phyloP scores from a whole-genome alignment of 2,113 vertebrate genomes.

The Cololabis saira region DNA sequence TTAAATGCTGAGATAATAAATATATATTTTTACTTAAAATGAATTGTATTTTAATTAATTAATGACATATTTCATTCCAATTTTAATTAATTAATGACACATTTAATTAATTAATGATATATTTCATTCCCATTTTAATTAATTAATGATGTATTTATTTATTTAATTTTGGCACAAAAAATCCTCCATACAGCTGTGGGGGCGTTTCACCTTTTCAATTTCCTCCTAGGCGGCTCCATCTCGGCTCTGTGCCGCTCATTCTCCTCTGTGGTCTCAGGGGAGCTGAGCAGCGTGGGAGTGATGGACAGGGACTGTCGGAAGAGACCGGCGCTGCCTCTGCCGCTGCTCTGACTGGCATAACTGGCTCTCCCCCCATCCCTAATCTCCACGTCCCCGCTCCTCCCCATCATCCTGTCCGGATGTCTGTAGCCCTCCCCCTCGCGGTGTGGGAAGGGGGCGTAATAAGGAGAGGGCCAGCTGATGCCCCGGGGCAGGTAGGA shows the following conservation, averaged over 20 bases:
- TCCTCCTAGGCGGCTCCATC: slow-evolving; percentile 63
- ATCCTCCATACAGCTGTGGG: too few species aligned
- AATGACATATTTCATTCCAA: too few species aligned
- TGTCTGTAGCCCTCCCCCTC: slow-evolving; percentile 66
- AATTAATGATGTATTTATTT: too few species aligned
- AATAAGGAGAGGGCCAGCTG: slow-evolving; percentile 82
- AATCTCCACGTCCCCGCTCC: slow-evolving; percentile 62
- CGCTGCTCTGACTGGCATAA: slow-evolving; percentile 85
- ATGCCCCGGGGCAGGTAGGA: slow-evolving; percentile 79
- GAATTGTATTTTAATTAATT: too few species aligned
- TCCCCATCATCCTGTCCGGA: slow-evolving; percentile 56
- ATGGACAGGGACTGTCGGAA: slow-evolving; percentile 80
- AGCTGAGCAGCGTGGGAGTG: slow-evolving; percentile 83
- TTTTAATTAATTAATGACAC: too few species aligned
- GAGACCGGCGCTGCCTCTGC: slow-evolving; percentile 80
- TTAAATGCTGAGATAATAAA: too few species aligned
- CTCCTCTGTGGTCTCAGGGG: slow-evolving; percentile 84
- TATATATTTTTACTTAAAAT: too few species aligned
- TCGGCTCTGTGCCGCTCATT: slow-evolving; percentile 68
- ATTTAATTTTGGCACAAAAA: too few species aligned
- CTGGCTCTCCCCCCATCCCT: slow-evolving; percentile 77
- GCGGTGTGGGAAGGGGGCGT: slow-evolving; percentile 55
- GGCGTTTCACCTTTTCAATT: slow-evolving; percentile 81
- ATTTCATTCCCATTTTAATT: too few species aligned
- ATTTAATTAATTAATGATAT: too few species aligned